Evolutionary conservation across 1,140 invertebrate species (phyloP).

Genomic region (Eumaeus atala): DNA sequence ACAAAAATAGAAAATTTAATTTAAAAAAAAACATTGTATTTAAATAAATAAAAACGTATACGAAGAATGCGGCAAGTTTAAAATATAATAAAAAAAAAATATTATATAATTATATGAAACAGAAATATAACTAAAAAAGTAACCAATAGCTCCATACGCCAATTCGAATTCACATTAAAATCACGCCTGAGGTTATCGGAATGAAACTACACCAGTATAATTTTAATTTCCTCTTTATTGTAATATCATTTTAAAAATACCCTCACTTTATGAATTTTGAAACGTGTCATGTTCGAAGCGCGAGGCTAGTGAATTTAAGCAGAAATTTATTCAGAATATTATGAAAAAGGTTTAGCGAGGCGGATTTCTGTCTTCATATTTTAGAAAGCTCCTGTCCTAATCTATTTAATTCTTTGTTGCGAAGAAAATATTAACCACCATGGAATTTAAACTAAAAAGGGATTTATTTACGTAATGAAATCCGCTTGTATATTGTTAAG

Average conservation of each 20-base stretch:
- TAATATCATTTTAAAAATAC: constrained; percentile 26
- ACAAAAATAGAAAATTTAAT: no score
- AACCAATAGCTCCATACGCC: no score
- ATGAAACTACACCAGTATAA: constrained; percentile 15
- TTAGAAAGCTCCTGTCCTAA: constrained; percentile 7
- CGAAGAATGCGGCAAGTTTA: no score
- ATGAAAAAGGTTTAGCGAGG: constrained; percentile 15
- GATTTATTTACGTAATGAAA: background rate
- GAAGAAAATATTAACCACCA: constrained; percentile 3
- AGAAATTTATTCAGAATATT: constrained; percentile 23
- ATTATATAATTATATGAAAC: no score
- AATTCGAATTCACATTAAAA: no score
- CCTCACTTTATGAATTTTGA: constrained; percentile 24
- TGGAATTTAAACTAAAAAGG: constrained; percentile 2
- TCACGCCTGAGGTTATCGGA: constrained; percentile 10
- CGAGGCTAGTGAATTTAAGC: constrained; percentile 18
- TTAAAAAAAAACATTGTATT: no score
- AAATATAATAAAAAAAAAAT: no score
- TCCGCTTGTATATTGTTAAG: no score
- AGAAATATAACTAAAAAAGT: no score
- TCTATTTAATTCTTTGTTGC: constrained; percentile 14
- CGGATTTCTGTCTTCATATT: constrained; percentile 12
- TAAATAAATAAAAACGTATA: no score
- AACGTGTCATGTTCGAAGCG: constrained; percentile 26
- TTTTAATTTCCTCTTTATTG: constrained; percentile 29